phyloP scores from a whole-genome alignment of 2,888 invertebrate genomes.

The Zhengitettix transpicula region DNA sequence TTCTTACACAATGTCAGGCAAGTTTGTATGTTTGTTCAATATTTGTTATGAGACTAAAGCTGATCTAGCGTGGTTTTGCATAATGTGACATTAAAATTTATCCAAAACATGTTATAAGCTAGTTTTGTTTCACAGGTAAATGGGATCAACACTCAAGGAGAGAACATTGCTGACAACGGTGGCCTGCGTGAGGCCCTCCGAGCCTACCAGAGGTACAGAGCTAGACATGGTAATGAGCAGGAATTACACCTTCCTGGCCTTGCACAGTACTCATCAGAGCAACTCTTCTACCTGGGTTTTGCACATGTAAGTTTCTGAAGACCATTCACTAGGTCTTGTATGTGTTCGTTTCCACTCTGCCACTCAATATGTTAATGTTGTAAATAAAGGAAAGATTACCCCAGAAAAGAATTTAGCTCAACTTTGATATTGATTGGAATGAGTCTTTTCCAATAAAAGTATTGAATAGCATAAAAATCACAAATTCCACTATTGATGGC shows the following conservation, averaged over 20 bases:
- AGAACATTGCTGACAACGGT: slow-evolving; percentile 43
- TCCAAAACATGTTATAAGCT: too few relatives aligned
- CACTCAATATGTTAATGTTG: too few relatives aligned
- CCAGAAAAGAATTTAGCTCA: too few relatives aligned
- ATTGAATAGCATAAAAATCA: too few relatives aligned
- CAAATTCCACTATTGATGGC: too few relatives aligned
- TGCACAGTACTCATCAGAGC: slow-evolving; percentile 28
- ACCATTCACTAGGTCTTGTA: neutral
- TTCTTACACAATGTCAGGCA: neutral
- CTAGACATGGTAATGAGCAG: slow-evolving; percentile 18
- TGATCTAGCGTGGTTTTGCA: too few relatives aligned
- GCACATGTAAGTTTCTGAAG: slow-evolving; percentile 20
- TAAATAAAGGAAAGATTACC: too few relatives aligned
- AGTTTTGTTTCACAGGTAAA: slow-evolving; percentile 8
- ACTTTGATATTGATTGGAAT: too few relatives aligned
- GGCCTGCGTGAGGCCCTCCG: slow-evolving; percentile 36
- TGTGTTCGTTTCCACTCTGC: too few relatives aligned
- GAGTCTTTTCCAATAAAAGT: too few relatives aligned
- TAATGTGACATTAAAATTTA: too few relatives aligned
- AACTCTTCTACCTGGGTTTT: slow-evolving; percentile 34
- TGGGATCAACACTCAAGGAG: slow-evolving; percentile 28
- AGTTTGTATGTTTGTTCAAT: neutral
- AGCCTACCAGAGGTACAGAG: slow-evolving; percentile 28
- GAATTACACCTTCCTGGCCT: slow-evolving; percentile 25
- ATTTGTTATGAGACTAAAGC: too few relatives aligned